Conservation (phyloP, 2,888 invertebrate genomes). For the Chromoteleia sp. region DNA sequence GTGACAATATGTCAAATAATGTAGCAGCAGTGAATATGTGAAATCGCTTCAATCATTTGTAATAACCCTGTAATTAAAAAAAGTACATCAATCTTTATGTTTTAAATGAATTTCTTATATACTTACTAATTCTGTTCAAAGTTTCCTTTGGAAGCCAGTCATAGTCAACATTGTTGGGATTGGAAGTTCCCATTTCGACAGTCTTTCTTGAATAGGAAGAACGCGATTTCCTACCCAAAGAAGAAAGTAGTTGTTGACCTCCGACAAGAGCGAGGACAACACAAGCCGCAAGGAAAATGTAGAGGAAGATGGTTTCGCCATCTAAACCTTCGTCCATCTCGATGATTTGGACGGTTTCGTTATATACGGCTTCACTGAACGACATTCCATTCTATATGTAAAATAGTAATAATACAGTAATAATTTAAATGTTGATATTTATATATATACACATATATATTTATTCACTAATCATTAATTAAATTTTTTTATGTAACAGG, state of each 20-base stretch:
- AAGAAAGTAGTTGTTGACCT: slow-evolving; percentile 94
- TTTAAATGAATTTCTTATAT: slow-evolving; percentile 8
- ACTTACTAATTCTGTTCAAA: slow-evolving; percentile 93
- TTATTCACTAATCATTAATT: too few relatives aligned
- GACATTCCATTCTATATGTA: slow-evolving; percentile 87
- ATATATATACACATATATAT: too few relatives aligned
- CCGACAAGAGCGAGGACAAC: slow-evolving; percentile 94
- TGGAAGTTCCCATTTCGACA: slow-evolving; percentile 96
- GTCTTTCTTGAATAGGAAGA: slow-evolving; percentile 87
- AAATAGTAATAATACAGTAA: too few relatives aligned
- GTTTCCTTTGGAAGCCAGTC: slow-evolving; percentile 99
- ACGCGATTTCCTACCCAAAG: slow-evolving; percentile 91
- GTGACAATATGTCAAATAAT: slow-evolving; percentile 91
- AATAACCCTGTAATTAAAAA: too few relatives aligned
- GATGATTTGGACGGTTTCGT: slow-evolving; percentile 97
- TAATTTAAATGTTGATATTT: too few relatives aligned
- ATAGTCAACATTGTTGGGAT: slow-evolving; percentile 96
- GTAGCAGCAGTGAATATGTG: too few relatives aligned
- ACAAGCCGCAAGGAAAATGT: slow-evolving; percentile 96
- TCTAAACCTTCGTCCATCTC: slow-evolving; percentile 99
- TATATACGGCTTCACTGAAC: slow-evolving; percentile 96
- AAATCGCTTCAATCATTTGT: too few relatives aligned
- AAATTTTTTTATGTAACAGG: too few relatives aligned
- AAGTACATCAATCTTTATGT: too few relatives aligned
- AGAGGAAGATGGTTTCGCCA: slow-evolving; percentile 99